Evolutionary conservation across 2,113 vertebrate species (phyloP).

Genomic region (Crypturellus undulatus): DNA sequence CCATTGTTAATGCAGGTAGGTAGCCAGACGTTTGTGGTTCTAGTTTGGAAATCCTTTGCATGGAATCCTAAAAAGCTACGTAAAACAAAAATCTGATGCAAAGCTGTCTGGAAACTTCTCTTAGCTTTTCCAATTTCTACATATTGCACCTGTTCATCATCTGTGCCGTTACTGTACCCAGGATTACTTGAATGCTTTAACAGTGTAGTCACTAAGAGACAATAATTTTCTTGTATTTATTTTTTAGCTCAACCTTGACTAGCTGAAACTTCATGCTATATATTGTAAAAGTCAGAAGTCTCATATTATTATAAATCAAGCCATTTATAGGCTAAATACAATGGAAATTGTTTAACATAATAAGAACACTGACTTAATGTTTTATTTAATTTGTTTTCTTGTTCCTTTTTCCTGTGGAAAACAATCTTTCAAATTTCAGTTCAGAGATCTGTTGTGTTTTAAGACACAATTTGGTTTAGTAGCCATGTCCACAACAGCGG

Average conservation of each 20-base stretch:
- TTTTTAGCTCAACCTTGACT: background rate
- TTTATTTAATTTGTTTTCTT: background rate
- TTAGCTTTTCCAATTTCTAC: accelerated
- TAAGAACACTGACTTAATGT: background rate
- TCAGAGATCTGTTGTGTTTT: background rate
- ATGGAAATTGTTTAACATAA: background rate
- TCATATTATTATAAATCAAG: background rate
- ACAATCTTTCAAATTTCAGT: background rate
- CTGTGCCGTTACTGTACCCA: background rate
- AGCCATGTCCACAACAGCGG: accelerated
- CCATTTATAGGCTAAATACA: background rate
- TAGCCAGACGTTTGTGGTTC: background rate
- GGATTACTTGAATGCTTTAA: background rate
- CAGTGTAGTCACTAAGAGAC: accelerated
- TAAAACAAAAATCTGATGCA: background rate
- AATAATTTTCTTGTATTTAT: accelerated
- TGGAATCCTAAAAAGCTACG: background rate
- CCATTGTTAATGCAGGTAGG: slow-evolving; percentile 98
- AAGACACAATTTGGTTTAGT: background rate
- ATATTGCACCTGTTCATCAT: background rate
- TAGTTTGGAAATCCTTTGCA: background rate
- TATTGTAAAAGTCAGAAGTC: background rate
- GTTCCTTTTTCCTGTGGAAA: background rate
- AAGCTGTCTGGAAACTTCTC: accelerated
- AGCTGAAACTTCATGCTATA: background rate